phyloP scores from a whole-genome alignment of 2,113 vertebrate genomes.

The Oreotragus oreotragus region DNA sequence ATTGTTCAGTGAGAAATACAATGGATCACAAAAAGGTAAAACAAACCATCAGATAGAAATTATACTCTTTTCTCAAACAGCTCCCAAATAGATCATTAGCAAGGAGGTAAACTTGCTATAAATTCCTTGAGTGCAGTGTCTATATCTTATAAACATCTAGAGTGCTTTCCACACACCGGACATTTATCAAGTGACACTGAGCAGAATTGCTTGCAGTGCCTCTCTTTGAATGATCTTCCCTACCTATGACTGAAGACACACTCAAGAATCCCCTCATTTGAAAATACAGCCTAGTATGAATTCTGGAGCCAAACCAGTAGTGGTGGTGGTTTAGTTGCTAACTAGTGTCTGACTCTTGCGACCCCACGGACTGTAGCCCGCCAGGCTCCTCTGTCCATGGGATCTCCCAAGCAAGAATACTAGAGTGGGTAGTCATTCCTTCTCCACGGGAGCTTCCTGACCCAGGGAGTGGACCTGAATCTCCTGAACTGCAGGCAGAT shows the following conservation, averaged over 20 bases:
- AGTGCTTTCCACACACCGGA: neutral
- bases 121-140: neutral
- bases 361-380: neutral
- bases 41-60: neutral
- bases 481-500: neutral
- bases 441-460: neutral
- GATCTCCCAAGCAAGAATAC: neutral
- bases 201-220: neutral
- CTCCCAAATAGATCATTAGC: neutral
- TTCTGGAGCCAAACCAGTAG: neutral
- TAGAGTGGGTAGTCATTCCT: neutral
- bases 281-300: neutral
- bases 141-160: neutral
- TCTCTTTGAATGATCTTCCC: neutral
- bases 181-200: neutral
- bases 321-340: neutral
- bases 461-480: neutral
- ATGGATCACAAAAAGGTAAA: neutral
- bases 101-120: neutral
- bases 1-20: neutral
- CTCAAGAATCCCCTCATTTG: neutral
- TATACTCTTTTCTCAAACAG: neutral
- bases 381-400: neutral
- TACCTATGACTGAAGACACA: neutral
- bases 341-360: neutral